Evolutionary conservation across 2,113 vertebrate genomes (phyloP).

Genomic region (Petrocephalus microphthalmus): DNA sequence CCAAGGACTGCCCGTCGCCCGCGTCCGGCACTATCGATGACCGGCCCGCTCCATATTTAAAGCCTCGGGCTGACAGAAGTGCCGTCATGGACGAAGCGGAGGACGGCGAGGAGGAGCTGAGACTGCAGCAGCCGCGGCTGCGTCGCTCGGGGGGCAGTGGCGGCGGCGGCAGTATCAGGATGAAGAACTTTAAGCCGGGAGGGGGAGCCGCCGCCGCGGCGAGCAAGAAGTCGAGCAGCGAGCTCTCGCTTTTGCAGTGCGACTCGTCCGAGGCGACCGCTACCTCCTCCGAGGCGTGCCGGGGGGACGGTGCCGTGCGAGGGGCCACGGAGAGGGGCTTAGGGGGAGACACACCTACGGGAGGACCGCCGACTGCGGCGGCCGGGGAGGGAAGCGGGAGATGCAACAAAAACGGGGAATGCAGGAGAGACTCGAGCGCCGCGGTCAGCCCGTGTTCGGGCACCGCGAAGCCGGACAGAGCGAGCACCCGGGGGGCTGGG

Average conservation of each 20-base stretch:
- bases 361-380: slow-evolving; percentile 45
- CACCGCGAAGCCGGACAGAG: slow-evolving; percentile 59
- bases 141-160: slow-evolving; percentile 55
- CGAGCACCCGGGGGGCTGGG: slow-evolving; percentile 48
- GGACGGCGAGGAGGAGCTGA: slow-evolving; percentile 61
- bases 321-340: slow-evolving; percentile 47
- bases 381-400: slow-evolving; percentile 61
- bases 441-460: slow-evolving; percentile 65
- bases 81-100: slow-evolving; percentile 58
- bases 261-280: slow-evolving; percentile 37
- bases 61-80: slow-evolving; percentile 42
- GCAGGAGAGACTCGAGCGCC: slow-evolving; percentile 63
- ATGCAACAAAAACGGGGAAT: slow-evolving; percentile 75
- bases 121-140: slow-evolving; percentile 58
- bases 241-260: slow-evolving; percentile 52
- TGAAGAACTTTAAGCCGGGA: slow-evolving; percentile 67
- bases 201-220: slow-evolving; percentile 62
- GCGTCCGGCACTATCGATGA: slow-evolving; percentile 27
- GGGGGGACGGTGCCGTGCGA: slow-evolving; percentile 60
- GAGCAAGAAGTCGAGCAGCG: slow-evolving; percentile 58
- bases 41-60: slow-evolving; percentile 25
- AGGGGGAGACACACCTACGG: slow-evolving; percentile 45
- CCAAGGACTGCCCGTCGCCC: slow-evolving; percentile 46
- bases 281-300: slow-evolving; percentile 46
- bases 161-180: slow-evolving; percentile 57